Evolutionary conservation across 2,113 vertebrate species (phyloP), one percentile per base, ranked within the genome.

Genomic region (Orientallactaga bullata): DNA sequence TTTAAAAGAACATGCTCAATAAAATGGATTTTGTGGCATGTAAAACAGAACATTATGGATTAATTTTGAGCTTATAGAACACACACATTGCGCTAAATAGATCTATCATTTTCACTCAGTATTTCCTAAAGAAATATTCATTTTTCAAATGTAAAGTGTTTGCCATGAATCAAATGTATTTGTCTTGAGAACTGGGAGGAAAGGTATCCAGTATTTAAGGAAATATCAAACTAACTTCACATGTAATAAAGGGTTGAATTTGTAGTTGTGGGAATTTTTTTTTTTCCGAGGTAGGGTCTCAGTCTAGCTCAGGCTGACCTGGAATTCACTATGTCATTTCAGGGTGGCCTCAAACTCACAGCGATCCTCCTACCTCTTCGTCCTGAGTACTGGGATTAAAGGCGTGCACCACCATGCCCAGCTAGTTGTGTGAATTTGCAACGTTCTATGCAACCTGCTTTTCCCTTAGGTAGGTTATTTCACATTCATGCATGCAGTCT

Each of bases 11-110:
- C 15, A 58, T 20, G 69, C 12, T 77, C 42, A 85, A 17, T 63
- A 87, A 88, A 71, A 60, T 90, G 26, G 8, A 13, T 74, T 95
- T 88, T 89, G 68, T 82, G 86, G 21, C 51, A 85, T 85, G 8
- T 66, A n/a, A 86, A 88, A 73, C 65, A 15, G 15, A 81, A 68
- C 63, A 81, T 28, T 51, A 30, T 8, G 4, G 23, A 66, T 88
- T 81, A 58, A 63, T 85, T 87, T 55, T 71, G 71, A 51, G 82
- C 37, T 95, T 88, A 68, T 8, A 82, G n/a, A 85, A 30, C 3
- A 76, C 71, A 76, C 73, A 10, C 10, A 77, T 37, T 51, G 35
- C n/a, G 47, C 60, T 82, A 93, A 47, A 55, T 15, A 58, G 21
- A 0, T 39, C 4, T 55, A 55, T 89, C 26, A 37, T 66, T 71